phyloP scores from a whole-genome alignment of 1,140 invertebrate genomes.

The Gryllus bimaculatus region DNA sequence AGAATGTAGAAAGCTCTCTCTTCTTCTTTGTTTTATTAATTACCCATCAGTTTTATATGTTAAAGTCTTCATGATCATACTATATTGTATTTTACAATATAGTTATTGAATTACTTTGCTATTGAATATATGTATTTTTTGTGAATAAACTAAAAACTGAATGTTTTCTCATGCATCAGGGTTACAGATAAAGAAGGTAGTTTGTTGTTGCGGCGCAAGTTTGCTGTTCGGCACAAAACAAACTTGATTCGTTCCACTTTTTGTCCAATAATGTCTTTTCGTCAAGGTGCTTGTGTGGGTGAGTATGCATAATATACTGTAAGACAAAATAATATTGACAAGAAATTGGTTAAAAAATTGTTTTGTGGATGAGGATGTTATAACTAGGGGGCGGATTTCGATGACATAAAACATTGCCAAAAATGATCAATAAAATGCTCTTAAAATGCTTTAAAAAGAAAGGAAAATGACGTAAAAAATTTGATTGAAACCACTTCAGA shows the following conservation, averaged over 20 bases:
- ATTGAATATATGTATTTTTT: too few species aligned
- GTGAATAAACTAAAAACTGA: neutral
- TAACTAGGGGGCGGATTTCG: too few species aligned
- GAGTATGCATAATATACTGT: slow-evolving; percentile 30
- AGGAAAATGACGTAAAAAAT: too few species aligned
- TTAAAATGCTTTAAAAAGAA: too few species aligned
- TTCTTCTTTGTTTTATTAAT: neutral
- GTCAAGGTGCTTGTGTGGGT: slow-evolving; percentile 67
- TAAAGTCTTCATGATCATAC: neutral
- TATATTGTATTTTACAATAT: too few species aligned
- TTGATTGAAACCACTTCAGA: too few species aligned
- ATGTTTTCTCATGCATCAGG: slow-evolving; percentile 34
- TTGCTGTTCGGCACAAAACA: slow-evolving; percentile 51
- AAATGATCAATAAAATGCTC: too few species aligned
- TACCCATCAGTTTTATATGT: slow-evolving; percentile 2
- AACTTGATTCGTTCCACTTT: slow-evolving; percentile 64
- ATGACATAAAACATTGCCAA: too few species aligned
- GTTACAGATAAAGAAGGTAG: slow-evolving; percentile 55
- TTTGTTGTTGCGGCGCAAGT: slow-evolving; percentile 51
- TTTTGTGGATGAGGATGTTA: too few species aligned
- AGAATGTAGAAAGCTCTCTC: neutral
- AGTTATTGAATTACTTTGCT: too few species aligned
- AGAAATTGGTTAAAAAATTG: too few species aligned
- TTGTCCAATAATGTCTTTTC: slow-evolving; percentile 75
- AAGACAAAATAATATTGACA: too few species aligned